Conservation (phyloP, 1,140 invertebrate species). For the Venustaconcha ellipsiformis region DNA sequence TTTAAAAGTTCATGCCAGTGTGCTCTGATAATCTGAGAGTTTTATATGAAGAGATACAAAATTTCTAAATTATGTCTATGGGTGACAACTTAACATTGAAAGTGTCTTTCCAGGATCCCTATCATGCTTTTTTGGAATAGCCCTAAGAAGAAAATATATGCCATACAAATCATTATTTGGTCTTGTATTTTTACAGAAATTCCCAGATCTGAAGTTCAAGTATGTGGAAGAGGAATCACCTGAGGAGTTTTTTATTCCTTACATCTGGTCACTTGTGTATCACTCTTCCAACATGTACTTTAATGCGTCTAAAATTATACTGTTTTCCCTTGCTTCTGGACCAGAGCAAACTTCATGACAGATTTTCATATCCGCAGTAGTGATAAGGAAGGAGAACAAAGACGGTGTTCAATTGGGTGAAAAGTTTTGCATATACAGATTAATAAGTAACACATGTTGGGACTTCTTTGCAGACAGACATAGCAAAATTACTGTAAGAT, state of each 20-base stretch:
- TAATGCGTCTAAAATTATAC: slow-evolving; percentile 62
- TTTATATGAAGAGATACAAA: background rate
- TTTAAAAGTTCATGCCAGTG: no score
- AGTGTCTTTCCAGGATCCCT: background rate
- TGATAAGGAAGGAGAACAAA: no score
- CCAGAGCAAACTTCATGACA: no score
- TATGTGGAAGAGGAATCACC: slow-evolving; percentile 99
- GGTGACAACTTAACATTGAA: no score
- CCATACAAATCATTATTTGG: slow-evolving; percentile 2
- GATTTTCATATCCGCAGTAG: no score
- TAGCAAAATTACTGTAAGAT: no score
- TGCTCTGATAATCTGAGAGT: no score
- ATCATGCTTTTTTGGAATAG: background rate
- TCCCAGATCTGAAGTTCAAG: slow-evolving; percentile 98
- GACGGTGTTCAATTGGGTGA: no score
- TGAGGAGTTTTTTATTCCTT: slow-evolving; percentile 99
- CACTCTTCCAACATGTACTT: slow-evolving; percentile 67
- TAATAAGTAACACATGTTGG: no score
- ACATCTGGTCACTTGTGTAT: slow-evolving; percentile 92
- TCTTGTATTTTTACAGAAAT: slow-evolving; percentile 82
- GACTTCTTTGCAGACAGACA: no score
- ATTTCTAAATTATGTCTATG: no score
- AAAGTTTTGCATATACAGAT: no score
- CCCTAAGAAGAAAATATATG: background rate
- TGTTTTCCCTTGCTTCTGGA: slow-evolving; percentile 59